phyloP scores from a whole-genome alignment of 2,888 invertebrate species.

The Pantelozetes paolii region DNA sequence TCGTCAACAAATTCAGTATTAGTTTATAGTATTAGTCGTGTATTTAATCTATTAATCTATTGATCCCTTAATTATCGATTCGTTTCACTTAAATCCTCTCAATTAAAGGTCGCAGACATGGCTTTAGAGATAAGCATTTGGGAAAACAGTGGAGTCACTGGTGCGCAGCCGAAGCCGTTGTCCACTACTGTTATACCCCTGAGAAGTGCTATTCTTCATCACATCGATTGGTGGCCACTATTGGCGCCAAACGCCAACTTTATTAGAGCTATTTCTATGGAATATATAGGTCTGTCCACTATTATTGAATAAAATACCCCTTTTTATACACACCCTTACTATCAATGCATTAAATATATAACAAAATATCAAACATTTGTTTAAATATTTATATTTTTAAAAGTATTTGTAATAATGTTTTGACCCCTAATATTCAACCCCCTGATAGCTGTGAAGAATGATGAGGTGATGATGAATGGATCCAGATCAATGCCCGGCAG shows the following conservation, averaged over 20 bases:
- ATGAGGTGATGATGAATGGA: constrained; percentile 30
- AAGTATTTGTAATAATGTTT: too few species aligned
- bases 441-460: neutral
- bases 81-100: neutral
- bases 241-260: constrained; percentile 24
- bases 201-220: constrained; percentile 42
- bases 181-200: constrained; percentile 45
- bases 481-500: constrained; percentile 43
- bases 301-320: neutral
- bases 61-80: neutral
- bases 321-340: neutral
- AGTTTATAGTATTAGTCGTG: too few species aligned
- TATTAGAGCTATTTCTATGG: constrained; percentile 38
- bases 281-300: constrained; percentile 27
- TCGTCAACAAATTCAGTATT: too few species aligned
- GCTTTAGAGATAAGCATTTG: constrained; percentile 45
- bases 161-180: constrained; percentile 19
- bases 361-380: too few species aligned
- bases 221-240: constrained; percentile 45
- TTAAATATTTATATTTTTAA: too few species aligned
- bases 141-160: constrained; percentile 32
- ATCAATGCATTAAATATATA: neutral
- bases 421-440: too few species aligned
- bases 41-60: neutral
- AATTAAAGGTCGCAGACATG: constrained; percentile 43